A percentile compares a stretch with the other conserved stretches of the same genome.
Evolutionary conservation across 2,797 vertebrate species (phyloP).

Genomic region (Coregonus sp.): DNA sequence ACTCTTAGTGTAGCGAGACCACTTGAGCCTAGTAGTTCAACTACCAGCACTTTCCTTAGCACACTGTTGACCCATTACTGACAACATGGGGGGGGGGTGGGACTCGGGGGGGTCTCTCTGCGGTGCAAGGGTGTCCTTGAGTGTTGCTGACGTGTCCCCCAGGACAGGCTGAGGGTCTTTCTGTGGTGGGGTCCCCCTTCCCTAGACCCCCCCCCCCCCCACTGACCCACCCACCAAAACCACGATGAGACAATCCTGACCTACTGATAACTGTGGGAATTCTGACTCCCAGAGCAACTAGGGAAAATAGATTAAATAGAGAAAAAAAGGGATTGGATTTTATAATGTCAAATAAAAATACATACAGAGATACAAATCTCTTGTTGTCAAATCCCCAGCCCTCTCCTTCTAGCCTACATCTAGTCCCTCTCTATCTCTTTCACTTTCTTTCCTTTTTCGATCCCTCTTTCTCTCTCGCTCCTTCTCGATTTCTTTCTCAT

Average conservation of each 20-base stretch:
- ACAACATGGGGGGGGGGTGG: background rate
- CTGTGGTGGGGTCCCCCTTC: too few species aligned
- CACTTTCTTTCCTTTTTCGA: too few species aligned
- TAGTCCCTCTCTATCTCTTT: too few species aligned
- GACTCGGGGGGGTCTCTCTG: background rate
- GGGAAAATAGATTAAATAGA: too few species aligned
- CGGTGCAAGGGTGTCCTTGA: too few species aligned
- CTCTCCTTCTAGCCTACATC: background rate
- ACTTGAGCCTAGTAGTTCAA: too few species aligned
- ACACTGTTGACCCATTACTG: background rate
- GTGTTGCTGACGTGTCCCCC: too few species aligned
- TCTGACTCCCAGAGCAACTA: background rate
- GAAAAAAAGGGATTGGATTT: background rate
- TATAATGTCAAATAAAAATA: background rate
- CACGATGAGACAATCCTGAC: slow-evolving; percentile 1
- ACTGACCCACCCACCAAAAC: background rate
- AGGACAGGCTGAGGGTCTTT: too few species aligned
- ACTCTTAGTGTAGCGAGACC: background rate
- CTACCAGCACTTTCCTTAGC: background rate
- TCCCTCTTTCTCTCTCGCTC: too few species aligned
- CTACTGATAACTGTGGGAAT: slow-evolving; percentile 2
- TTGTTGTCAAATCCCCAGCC: background rate
- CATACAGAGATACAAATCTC: background rate
- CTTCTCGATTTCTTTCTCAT: too few species aligned
- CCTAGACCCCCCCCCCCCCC: too few species aligned